Evolutionary conservation across 2,113 vertebrate species (phyloP), one percentile per base, ranked within the genome.

Genomic region (Enhydra lutris): DNA sequence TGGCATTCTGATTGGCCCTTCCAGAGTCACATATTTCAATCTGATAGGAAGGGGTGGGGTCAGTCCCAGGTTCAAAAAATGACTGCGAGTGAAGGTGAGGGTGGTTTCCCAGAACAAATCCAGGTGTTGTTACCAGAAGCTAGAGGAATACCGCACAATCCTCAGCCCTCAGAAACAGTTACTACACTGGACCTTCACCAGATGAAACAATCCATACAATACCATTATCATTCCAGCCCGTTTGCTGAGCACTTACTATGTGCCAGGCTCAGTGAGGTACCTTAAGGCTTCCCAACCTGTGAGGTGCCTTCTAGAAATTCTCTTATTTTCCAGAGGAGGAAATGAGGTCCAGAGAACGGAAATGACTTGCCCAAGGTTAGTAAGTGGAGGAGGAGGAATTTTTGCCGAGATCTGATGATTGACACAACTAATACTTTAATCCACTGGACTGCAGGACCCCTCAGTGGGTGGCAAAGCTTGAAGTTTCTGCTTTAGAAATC

Each of bases 281-380:
- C 20, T 69, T 47, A 76, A 18, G 17, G 7, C 15, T 50, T 42
- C 85, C 18, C 67, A 31, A 31, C 20, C 39, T 81, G 59, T 39
- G n/a, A 88, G 34, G n/a, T 39, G 57, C 57, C 84, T 89, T 86
- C 88, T 69, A 86, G 83, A 95, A 85, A 85, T 52, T 85, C n/a
- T 63, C 50, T 39, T 47, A 0, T 24, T 45, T 90, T 74, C 31
- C 50, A 74, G n/a, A 65, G 26, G 55, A 65, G 84, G 69, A 88
- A 88, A 36, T 1, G 36, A 87, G 50, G 15, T 34, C 29, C 63
- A 34, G 63, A 84, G 71, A 47, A 76, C 55, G 65, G 55, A 52
- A 91, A 4, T 24, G n/a, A 91, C 23, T 57, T 80, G 20, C 45
- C 50, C 45, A 47, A 50, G n/a, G 39, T 76, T n/a, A 29, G 7